phyloP scores from a whole-genome alignment of 2,113 vertebrate genomes.

The Turdus rufiventris region DNA sequence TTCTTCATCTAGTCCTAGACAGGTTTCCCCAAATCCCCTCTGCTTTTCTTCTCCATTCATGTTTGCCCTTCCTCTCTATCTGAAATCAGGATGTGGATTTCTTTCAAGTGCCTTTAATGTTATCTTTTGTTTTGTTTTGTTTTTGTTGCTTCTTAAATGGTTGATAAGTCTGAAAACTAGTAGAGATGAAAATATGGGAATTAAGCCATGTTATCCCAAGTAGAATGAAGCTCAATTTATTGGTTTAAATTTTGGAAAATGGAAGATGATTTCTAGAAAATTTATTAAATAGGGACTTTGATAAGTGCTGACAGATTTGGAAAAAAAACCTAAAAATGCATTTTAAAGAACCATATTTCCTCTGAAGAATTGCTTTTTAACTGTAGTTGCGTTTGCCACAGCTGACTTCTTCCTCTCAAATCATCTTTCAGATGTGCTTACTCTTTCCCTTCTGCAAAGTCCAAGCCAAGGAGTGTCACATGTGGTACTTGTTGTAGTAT shows the following conservation, averaged over 20 bases:
- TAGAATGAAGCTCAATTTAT: background rate
- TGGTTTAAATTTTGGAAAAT: background rate
- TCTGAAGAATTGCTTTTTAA: background rate
- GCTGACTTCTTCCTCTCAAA: background rate
- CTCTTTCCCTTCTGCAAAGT: background rate
- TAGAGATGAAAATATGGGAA: background rate
- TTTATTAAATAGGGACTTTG: background rate
- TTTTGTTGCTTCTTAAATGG: background rate
- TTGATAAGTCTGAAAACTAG: background rate
- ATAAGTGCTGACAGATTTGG: background rate
- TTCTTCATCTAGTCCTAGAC: slow-evolving; percentile 17
- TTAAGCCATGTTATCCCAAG: background rate
- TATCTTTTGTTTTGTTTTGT: background rate
- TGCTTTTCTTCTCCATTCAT: background rate
- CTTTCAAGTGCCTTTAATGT: background rate
- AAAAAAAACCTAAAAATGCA: background rate
- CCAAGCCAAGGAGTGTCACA: background rate
- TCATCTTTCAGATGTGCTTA: background rate
- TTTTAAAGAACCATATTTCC: background rate
- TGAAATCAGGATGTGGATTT: background rate
- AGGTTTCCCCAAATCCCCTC: background rate
- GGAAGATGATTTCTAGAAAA: background rate
- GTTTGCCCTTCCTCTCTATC: background rate
- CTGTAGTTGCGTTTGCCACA: background rate
- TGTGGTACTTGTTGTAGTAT: background rate